phyloP scores from a whole-genome alignment of 1,140 invertebrate species.

The Protaetia brevitarsis region DNA sequence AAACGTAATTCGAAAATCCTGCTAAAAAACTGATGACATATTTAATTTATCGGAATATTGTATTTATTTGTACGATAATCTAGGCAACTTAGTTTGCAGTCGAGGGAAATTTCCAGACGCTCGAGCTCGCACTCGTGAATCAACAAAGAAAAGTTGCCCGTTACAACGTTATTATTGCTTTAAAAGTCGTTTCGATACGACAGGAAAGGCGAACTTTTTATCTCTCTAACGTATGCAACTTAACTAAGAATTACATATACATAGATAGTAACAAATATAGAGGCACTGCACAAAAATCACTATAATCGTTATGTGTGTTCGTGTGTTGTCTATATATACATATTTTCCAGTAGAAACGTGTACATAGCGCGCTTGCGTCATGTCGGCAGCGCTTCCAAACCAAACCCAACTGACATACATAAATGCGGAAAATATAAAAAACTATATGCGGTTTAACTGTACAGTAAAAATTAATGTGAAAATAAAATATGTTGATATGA shows the following conservation, averaged over 20 bases:
- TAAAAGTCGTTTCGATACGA: not conserved
- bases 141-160: not conserved
- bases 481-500: no score
- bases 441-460: no score
- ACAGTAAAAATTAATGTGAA: no score
- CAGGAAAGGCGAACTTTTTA: not conserved
- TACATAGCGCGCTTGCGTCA: not conserved
- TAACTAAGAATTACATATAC: not conserved
- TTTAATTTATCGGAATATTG: no score
- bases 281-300: slow-evolving; percentile 12
- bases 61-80: not conserved
- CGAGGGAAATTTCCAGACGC: not conserved
- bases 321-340: not conserved
- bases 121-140: not conserved
- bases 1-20: not conserved
- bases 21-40: slow-evolving; percentile 6
- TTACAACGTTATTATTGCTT: not conserved
- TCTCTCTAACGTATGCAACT: not conserved
- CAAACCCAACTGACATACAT: no score
- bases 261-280: not conserved
- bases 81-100: slow-evolving; percentile 7
- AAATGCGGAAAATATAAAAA: no score
- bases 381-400: not conserved
- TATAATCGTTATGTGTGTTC: not conserved
- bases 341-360: not conserved